Conservation (phyloP, 2,797 vertebrate species). For the Rhadinocentrus ornatus region DNA sequence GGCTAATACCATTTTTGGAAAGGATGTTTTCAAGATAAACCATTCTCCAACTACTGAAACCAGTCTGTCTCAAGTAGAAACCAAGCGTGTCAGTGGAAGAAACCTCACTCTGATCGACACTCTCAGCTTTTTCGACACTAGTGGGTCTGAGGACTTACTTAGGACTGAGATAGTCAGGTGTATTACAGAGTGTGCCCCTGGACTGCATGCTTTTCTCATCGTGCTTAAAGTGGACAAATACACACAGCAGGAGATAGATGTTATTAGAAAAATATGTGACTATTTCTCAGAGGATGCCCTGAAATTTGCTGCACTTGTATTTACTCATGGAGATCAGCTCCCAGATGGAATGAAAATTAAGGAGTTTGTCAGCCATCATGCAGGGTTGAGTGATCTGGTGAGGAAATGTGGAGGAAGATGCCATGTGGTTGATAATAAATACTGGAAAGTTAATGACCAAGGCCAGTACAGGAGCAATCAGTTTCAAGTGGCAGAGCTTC, state of each 20-base stretch:
- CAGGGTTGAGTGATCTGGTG: slow-evolving; percentile 26
- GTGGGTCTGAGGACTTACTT: not conserved
- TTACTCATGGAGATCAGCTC: slow-evolving; percentile 44
- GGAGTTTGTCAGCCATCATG: not conserved
- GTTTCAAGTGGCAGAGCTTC: slow-evolving; percentile 34
- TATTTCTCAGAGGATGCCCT: slow-evolving; percentile 9
- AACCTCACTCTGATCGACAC: slow-evolving; percentile 20
- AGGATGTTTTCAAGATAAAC: fast-evolving
- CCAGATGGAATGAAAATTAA: not conserved
- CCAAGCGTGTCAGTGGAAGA: slow-evolving; percentile 2
- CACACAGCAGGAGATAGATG: slow-evolving; percentile 18
- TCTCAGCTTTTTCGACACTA: fast-evolving
- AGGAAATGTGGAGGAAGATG: slow-evolving; percentile 33
- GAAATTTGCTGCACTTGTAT: slow-evolving; percentile 13
- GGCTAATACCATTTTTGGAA: slow-evolving; percentile 13
- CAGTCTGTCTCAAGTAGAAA: fast-evolving
- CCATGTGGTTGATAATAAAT: slow-evolving; percentile 51
- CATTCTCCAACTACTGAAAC: not conserved
- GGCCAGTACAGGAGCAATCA: slow-evolving; percentile 44
- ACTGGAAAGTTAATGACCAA: slow-evolving; percentile 25
- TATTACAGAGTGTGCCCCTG: slow-evolving; percentile 19
- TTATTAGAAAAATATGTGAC: not conserved
- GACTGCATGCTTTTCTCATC: slow-evolving; percentile 31
- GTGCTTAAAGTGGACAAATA: slow-evolving; percentile 35
- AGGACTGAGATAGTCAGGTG: slow-evolving; percentile 9